Evolutionary conservation across 2,113 vertebrate species (phyloP).

Genomic region (Cisticola juncidis): DNA sequence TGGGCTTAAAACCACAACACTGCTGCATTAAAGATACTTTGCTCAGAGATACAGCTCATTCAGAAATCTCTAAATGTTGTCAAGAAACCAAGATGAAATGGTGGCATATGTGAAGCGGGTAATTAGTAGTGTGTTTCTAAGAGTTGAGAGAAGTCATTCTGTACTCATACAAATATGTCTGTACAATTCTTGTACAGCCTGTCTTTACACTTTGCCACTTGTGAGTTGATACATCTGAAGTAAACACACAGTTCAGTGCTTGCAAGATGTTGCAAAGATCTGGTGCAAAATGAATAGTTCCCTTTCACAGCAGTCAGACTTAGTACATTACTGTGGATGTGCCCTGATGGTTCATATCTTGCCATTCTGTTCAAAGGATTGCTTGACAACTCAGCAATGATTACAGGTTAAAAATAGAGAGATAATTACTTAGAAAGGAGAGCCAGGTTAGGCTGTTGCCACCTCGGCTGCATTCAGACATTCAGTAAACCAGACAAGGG

Average conservation of each 20-base stretch:
- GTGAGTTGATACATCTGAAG: constrained; percentile 18
- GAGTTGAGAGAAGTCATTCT: constrained; percentile 8
- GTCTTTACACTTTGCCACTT: constrained; percentile 34
- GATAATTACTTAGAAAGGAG: background rate
- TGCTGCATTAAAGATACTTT: background rate
- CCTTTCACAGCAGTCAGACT: background rate
- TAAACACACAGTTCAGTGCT: background rate
- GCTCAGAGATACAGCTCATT: background rate
- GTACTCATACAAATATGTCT: background rate
- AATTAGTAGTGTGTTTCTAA: constrained; percentile 27
- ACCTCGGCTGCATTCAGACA: background rate
- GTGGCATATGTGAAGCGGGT: background rate
- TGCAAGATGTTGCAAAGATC: constrained; percentile 32
- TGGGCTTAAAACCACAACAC: background rate
- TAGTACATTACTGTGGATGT: background rate
- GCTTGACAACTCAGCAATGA: background rate
- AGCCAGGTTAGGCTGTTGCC: background rate
- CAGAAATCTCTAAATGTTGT: background rate
- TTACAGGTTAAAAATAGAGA: background rate
- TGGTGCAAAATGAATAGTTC: background rate
- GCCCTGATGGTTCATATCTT: background rate
- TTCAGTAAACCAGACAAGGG: background rate
- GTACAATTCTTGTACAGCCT: constrained; percentile 19
- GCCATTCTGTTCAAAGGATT: background rate
- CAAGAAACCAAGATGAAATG: background rate